A percentile compares a stretch with the other conserved stretches of the same genome.
These are phyloP conservation scores for Hyperopisus bebe DNA, from an alignment of 2,113 vertebrate species.

Conservation along the genomic window DNA sequence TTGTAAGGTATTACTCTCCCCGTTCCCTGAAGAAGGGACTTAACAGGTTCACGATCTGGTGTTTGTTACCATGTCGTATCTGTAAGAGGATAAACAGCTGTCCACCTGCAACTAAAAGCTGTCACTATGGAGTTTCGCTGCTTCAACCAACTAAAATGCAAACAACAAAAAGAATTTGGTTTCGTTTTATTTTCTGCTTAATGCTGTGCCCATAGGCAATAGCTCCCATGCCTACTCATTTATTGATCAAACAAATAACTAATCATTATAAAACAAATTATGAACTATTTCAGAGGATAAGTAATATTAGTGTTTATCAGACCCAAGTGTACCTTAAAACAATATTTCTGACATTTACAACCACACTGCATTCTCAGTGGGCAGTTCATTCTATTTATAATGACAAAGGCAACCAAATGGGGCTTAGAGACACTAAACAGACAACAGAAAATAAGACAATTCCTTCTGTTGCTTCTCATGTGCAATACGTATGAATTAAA, in stretches of 20 bases:
- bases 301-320: neutral
- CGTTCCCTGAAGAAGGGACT: slow-evolving; percentile 20
- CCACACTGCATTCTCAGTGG: neutral
- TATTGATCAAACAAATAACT: neutral
- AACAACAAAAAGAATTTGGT: neutral
- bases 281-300: neutral
- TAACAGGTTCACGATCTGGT: neutral
- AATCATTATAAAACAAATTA: neutral
- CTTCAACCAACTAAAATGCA: neutral
- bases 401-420: neutral
- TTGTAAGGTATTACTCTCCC: slow-evolving; percentile 18
- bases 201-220: neutral
- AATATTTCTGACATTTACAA: neutral
- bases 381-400: neutral
- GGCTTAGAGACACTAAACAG: neutral
- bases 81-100: neutral
- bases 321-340: neutral
- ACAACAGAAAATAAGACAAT: neutral
- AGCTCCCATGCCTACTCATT: neutral
- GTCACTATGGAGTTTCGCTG: neutral
- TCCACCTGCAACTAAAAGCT: neutral
- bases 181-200: neutral
- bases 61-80: neutral
- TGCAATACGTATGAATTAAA: neutral
- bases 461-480: neutral